Evolutionary conservation across 2,888 invertebrate genomes (phyloP), one percentile per base, ranked within the genome.

Genomic region (Camponotus fellah): DNA sequence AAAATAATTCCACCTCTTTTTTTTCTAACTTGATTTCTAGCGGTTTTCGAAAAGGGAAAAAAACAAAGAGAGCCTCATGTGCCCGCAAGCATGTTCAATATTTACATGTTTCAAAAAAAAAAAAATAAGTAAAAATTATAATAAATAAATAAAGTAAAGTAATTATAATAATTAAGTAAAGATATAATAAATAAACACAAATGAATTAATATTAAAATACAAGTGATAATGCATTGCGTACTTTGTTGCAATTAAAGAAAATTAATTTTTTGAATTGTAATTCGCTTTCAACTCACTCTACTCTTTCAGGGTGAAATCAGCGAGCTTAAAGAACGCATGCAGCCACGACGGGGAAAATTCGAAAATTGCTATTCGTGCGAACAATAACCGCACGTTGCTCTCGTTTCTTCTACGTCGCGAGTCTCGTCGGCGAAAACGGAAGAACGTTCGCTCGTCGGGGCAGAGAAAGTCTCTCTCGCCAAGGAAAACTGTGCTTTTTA

Each of bases 401-500:
- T 14, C 68, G 26, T 77, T 26, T 62, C 26, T 26, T 68, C n/a
- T 43, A 8, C 26, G 26, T 43, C 32, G 46, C 68, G 76, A 37
- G 21, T 26, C 14, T 76, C 34, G 37, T 21, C 26, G 49, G 34
- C 69, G 82, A 49, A 66, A 74, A 72, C 53, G 74, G 58, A 82
- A 75, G 58, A 37, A 37, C 68, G 71, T 17, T 49, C 75, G 14
- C 46, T 64, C 21, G 58, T 9, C 14, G 76, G n/a, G 34, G 49
- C 65, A 81, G 49, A n/a, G 49, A 6, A 53, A n/a, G 49, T 53
- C 49, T 53, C 49, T 53, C 49, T 75, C 69, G 43, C 46, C 53
- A 40, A 69, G 85, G 60, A 85, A 83, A 86, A 66, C 77, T 81
- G 72, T 71, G 46, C 83, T 74, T 84, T 87, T 76, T 82, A 43